Evolutionary conservation across 2,888 invertebrate species (phyloP).

Genomic region (Onthophagus sagittarius): DNA sequence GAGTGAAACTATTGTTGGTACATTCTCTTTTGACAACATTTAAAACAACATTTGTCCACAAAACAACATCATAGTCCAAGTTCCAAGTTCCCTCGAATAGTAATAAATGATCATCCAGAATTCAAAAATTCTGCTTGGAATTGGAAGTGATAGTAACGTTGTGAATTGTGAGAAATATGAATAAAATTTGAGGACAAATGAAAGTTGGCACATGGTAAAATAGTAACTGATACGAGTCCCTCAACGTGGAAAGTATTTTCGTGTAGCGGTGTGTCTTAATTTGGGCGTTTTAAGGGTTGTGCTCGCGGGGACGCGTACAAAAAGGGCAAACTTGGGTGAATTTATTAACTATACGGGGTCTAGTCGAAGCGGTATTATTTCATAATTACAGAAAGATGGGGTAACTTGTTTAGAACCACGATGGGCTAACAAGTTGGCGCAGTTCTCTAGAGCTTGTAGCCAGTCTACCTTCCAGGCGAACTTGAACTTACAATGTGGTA

Average conservation of each 20-base stretch:
- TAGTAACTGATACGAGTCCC: not conserved
- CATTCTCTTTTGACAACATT: too few species aligned
- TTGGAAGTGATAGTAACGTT: too few species aligned
- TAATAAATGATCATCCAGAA: too few species aligned
- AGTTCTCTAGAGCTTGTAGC: conserved; percentile 6
- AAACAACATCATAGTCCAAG: too few species aligned
- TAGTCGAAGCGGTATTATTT: conserved; percentile 11
- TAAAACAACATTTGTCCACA: too few species aligned
- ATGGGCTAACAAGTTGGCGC: conserved; percentile 7
- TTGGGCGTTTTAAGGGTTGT: not conserved
- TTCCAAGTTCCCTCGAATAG: too few species aligned
- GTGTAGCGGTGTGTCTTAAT: not conserved
- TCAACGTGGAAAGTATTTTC: not conserved
- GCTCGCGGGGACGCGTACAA: not conserved
- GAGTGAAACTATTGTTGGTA: not conserved
- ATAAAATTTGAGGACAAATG: too few species aligned
- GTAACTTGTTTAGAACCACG: conserved; percentile 2
- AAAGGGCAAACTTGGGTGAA: not conserved
- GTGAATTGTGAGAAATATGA: too few species aligned
- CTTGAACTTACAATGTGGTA: conserved; percentile 6
- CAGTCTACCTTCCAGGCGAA: not conserved
- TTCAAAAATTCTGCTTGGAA: too few species aligned
- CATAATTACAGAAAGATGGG: conserved; percentile 14
- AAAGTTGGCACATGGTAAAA: not conserved
- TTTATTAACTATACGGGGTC: conserved; percentile 4